Evolutionary conservation across 64 coral and sea anemone species (phyloP).

Genomic region (Pachyseris speciosa): DNA sequence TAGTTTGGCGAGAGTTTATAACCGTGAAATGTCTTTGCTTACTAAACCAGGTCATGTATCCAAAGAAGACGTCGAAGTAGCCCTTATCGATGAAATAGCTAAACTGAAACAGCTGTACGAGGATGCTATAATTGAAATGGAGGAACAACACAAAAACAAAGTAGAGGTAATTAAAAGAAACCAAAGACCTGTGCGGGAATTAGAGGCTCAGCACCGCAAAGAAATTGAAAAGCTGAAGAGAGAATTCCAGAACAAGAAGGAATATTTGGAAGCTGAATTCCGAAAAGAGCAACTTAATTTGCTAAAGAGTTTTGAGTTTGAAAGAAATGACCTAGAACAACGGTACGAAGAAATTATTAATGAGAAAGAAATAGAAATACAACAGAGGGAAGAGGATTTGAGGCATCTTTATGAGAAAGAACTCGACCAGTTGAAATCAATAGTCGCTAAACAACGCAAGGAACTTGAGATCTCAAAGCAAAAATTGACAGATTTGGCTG

Average conservation of each 20-base stretch:
- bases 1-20: slow-evolving; percentile 74
- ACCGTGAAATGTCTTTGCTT: slow-evolving; percentile 78
- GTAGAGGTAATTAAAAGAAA: slow-evolving; percentile 53
- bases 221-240: slow-evolving; percentile 71
- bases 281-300: slow-evolving; percentile 88
- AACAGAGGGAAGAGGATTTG: slow-evolving; percentile 50
- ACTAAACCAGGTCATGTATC: slow-evolving; percentile 43
- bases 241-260: slow-evolving; percentile 51
- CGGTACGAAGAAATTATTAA: slow-evolving; percentile 62
- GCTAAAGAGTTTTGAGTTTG: slow-evolving; percentile 82
- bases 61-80: slow-evolving; percentile 78
- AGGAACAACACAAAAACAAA: slow-evolving; percentile 57
- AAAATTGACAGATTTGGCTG: slow-evolving; percentile 52
- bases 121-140: slow-evolving; percentile 42
- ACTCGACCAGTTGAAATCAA: not conserved
- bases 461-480: slow-evolving; percentile 40
- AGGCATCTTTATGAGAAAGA: slow-evolving; percentile 30
- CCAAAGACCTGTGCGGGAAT: slow-evolving; percentile 47
- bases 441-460: slow-evolving; percentile 14
- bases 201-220: slow-evolving; percentile 56
- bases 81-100: slow-evolving; percentile 74
- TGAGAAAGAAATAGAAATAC: slow-evolving; percentile 66
- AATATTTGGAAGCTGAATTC: slow-evolving; percentile 70
- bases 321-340: slow-evolving; percentile 78
- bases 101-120: slow-evolving; percentile 63